Evolutionary conservation across 2,797 vertebrate genomes (phyloP), one percentile per base, ranked within the genome.

Genomic region (Urophycis tenuis): DNA sequence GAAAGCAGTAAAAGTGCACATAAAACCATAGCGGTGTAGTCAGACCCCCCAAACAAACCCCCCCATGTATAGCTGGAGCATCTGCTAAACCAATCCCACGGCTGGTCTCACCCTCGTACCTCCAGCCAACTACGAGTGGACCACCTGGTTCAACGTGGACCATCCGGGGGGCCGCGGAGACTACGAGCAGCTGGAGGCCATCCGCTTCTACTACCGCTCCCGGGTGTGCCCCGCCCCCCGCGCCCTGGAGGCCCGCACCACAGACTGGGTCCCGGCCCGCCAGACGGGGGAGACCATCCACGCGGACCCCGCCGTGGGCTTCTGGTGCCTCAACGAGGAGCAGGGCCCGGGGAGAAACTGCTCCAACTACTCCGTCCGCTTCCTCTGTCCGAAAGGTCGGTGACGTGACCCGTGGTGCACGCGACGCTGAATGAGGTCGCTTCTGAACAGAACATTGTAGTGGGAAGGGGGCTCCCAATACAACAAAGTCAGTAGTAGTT

Each of bases 91-190:
- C 60, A 67, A 67, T 67, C 60, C 7, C 60, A 67, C 25, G 60
- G n/a, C 53, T 64, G 10, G 53, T 30, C 4, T 29, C n/a, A 29
- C 29, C 60, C 60, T n/a, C 60, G 60, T 29, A 11, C 84, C 8
- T 76, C 32, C 77, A 97, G 96, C 89, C 76, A 86, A 92, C 32
- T 90, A 90, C 0, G 92, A 94, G 73, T 97, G 96, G 96, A 96
- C 95, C 7, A 92, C 94, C 0, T 98, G 96, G 96, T 96, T 97
- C 85, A 97, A 97, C 75, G 92, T 96, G 1, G 95, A 97, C 83
- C 96, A 96, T 81, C 95, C 96, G 0, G 95, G 95, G 3, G 95
- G 95, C 12, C 91, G 88, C 22, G 96, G 95, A 5, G 96, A 97
- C 90, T 95, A 94, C 0, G 96, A 97, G 81, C 93, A 94, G 78